These are phyloP conservation scores for Tautogolabrus adspersus DNA, from an alignment of 2,113 vertebrate species.

Conservation along the genomic window DNA sequence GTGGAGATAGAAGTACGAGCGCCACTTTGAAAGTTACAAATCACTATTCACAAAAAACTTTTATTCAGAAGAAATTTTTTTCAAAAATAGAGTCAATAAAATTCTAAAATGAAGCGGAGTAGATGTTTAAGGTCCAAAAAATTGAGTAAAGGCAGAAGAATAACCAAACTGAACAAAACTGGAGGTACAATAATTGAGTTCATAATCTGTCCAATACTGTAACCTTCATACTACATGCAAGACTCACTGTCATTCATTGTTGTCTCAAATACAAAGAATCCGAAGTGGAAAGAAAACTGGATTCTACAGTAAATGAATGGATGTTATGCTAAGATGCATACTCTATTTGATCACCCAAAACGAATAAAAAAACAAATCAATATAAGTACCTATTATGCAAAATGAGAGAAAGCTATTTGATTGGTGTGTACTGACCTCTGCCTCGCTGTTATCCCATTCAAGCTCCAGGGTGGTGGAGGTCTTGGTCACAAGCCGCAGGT, in stretches of 20 bases:
- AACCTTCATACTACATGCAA: background rate
- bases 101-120: no score
- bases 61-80: no score
- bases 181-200: background rate
- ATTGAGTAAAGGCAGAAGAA: no score
- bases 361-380: background rate
- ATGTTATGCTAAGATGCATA: background rate
- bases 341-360: background rate
- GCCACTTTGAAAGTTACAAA: no score
- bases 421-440: constrained; percentile 76
- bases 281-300: background rate
- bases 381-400: background rate
- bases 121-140: background rate
- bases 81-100: no score
- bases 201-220: background rate
- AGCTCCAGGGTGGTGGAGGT: constrained; percentile 89
- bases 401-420: background rate
- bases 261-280: no score
- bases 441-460: constrained; percentile 98
- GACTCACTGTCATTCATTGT: background rate
- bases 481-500: constrained; percentile 88
- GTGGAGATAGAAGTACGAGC: no score
- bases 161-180: background rate
- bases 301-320: background rate
- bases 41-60: no score